Evolutionary conservation across 2,113 vertebrate species (phyloP).

Genomic region (Pipa parva): DNA sequence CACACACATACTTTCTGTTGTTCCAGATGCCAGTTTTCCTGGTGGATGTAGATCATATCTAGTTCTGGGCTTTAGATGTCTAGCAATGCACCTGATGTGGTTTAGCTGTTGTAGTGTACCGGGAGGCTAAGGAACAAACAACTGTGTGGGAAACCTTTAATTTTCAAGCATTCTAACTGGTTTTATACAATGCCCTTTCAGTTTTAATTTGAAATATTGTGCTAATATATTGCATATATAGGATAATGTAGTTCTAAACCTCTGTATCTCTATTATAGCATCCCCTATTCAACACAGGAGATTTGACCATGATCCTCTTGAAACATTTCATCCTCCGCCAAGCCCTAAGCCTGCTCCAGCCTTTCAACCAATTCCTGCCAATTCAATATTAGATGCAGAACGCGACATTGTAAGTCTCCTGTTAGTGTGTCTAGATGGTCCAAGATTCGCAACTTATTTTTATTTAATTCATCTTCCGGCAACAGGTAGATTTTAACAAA

Average conservation of each 20-base stretch:
- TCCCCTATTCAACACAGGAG: not conserved
- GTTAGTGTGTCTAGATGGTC: not conserved
- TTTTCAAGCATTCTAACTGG: too few species aligned
- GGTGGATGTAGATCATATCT: not conserved
- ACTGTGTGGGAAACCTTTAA: too few species aligned
- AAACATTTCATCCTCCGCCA: not conserved
- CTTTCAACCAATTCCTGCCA: not conserved
- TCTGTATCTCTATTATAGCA: slow-evolving; percentile 1
- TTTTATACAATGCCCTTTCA: too few species aligned
- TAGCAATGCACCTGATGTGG: too few species aligned
- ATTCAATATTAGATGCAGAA: not conserved
- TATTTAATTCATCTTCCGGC: too few species aligned
- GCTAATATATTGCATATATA: too few species aligned
- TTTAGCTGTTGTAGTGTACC: too few species aligned
- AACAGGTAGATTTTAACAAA: too few species aligned
- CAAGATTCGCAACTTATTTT: too few species aligned
- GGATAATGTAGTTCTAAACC: not conserved
- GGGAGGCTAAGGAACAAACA: too few species aligned
- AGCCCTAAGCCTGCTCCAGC: not conserved
- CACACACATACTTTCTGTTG: not conserved
- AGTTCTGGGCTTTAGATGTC: too few species aligned
- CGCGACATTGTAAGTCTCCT: slow-evolving; percentile 24
- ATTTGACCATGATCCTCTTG: not conserved
- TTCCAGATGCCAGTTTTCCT: not conserved
- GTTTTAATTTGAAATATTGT: too few species aligned